phyloP scores from a whole-genome alignment of 2,888 invertebrate species.

The Metopia argyrocephala region DNA sequence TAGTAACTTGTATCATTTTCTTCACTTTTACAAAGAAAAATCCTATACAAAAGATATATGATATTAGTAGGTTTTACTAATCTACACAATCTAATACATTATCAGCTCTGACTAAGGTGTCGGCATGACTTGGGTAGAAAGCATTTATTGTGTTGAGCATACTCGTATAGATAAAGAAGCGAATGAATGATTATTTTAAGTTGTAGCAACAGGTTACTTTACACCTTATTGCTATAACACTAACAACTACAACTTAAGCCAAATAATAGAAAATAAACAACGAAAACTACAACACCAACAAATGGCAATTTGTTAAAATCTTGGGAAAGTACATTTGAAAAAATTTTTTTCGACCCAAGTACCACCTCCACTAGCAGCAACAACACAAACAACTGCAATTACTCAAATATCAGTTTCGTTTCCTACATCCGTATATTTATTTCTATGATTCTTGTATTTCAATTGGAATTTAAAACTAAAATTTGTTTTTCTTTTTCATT shows the following conservation, averaged over 20 bases:
- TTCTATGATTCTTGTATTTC: conserved; percentile 43
- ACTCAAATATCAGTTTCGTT: conserved; percentile 48
- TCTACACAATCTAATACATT: background rate
- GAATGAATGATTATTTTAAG: conserved; percentile 62
- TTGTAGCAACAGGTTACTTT: conserved; percentile 63
- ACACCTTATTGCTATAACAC: conserved; percentile 44
- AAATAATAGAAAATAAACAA: conserved; percentile 15
- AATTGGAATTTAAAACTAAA: conserved; percentile 58
- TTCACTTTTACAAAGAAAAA: too few species aligned
- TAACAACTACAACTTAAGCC: background rate
- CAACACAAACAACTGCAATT: conserved; percentile 42
- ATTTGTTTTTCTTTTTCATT: conserved; percentile 26
- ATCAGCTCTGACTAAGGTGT: conserved; percentile 21
- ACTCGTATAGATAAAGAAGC: conserved; percentile 33
- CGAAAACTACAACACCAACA: conserved; percentile 20
- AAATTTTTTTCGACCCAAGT: background rate
- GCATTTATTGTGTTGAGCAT: conserved; percentile 33
- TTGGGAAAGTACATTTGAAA: conserved; percentile 56
- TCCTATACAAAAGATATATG: too few species aligned
- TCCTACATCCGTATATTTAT: conserved; percentile 40
- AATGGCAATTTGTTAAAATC: conserved; percentile 58
- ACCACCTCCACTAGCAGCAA: conserved; percentile 32
- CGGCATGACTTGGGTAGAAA: conserved; percentile 18
- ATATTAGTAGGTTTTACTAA: too few species aligned
- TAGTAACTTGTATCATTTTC: too few species aligned